Evolutionary conservation across 2,113 vertebrate genomes (phyloP).

Genomic region (Hyperoodon ampullatus): DNA sequence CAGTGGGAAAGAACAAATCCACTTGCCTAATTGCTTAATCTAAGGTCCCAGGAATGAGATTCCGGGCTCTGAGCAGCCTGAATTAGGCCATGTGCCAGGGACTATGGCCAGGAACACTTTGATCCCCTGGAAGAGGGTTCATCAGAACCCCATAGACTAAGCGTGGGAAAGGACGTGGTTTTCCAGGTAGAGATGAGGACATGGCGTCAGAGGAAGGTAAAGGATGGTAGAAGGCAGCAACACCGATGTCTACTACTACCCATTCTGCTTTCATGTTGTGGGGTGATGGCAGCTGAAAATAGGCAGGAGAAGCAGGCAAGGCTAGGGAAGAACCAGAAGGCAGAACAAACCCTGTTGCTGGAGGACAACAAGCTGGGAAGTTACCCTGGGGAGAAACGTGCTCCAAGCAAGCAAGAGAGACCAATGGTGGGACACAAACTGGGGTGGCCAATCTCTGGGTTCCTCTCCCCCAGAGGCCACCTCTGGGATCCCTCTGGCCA

Average conservation of each 20-base stretch:
- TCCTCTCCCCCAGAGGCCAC: not conserved
- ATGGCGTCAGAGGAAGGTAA: not conserved
- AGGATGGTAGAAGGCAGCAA: not conserved
- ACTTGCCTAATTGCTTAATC: constrained; percentile 19
- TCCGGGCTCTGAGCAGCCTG: not conserved
- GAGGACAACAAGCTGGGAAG: not conserved
- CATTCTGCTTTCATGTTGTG: not conserved
- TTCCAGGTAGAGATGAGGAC: not conserved
- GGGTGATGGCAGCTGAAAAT: not conserved
- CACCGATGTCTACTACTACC: not conserved
- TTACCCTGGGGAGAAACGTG: not conserved
- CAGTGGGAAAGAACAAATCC: constrained; percentile 20
- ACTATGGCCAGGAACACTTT: not conserved
- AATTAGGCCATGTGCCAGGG: not conserved
- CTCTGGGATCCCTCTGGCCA: not conserved
- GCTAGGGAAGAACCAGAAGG: not conserved
- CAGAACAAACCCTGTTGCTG: not conserved
- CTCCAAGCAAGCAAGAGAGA: not conserved
- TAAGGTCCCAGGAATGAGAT: not conserved
- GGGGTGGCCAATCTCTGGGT: not conserved
- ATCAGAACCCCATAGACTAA: not conserved
- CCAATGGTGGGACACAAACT: no score
- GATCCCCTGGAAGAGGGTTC: not conserved
- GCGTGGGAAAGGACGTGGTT: not conserved
- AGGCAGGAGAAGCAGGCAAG: not conserved